These are phyloP conservation scores for Cyanoderma ruficeps DNA, from an alignment of 2,113 vertebrate genomes.

Conservation along the genomic window DNA sequence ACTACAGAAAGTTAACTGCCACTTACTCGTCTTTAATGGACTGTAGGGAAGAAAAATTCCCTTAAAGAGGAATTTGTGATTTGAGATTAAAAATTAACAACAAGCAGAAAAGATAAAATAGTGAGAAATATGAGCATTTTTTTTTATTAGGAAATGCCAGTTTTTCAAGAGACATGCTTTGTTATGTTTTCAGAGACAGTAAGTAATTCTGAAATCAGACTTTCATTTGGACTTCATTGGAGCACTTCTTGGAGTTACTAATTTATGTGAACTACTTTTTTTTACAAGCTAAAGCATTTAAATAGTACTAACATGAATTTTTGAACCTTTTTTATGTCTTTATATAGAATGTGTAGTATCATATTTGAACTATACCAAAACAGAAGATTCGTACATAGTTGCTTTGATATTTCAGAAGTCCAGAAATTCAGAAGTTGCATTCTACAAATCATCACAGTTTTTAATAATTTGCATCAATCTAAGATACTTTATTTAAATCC, in stretches of 20 bases:
- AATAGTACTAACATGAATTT: background rate
- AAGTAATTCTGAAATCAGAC: constrained; percentile 19
- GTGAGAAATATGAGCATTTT: background rate
- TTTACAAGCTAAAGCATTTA: background rate
- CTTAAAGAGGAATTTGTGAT: background rate
- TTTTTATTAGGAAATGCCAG: background rate
- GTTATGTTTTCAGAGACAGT: background rate
- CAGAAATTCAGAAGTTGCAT: background rate
- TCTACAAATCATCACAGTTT: background rate
- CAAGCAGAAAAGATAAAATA: background rate
- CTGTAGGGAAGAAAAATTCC: background rate
- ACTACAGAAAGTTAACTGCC: background rate
- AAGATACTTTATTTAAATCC: background rate
- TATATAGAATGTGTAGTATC: background rate
- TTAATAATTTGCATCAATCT: background rate
- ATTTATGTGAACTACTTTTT: background rate
- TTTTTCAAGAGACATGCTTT: background rate
- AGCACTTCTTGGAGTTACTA: background rate
- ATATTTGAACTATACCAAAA: background rate
- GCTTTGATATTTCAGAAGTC: background rate
- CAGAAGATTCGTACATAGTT: background rate
- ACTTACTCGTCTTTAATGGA: background rate
- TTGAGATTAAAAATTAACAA: constrained; percentile 17
- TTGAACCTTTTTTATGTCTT: background rate
- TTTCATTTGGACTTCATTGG: background rate